phyloP scores from a whole-genome alignment of 2,113 vertebrate species.

The Tricholaema leucomelas region DNA sequence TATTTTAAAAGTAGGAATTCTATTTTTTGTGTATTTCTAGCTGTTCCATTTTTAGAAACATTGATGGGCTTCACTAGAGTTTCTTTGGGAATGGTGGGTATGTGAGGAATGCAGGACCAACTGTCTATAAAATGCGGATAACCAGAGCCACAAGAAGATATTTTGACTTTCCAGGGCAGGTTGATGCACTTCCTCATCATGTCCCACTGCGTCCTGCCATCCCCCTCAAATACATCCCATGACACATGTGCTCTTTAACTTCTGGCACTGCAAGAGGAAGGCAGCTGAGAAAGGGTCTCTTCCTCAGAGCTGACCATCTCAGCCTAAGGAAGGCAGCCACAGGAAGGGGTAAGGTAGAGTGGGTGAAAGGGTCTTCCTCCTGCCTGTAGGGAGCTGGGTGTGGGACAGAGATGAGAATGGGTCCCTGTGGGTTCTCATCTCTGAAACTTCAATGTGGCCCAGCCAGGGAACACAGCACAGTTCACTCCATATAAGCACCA shows the following conservation, averaged over 20 bases:
- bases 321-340: background rate
- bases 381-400: background rate
- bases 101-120: background rate
- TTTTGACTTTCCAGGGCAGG: background rate
- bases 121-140: background rate
- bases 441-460: background rate
- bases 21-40: conserved; percentile 34
- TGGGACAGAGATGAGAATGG: background rate
- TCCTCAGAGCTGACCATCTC: rapidly evolving
- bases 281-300: background rate
- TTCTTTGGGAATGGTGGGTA: conserved; percentile 50
- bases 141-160: background rate
- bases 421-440: background rate
- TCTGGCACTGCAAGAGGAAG: background rate
- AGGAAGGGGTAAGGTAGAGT: background rate
- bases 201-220: background rate
- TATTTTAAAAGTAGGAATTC: conserved; percentile 59
- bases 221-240: rapidly evolving
- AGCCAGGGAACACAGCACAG: background rate
- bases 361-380: background rate
- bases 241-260: background rate
- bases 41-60: conserved; percentile 42
- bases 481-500: conserved; percentile 21
- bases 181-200: background rate
- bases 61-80: conserved; percentile 3